These are phyloP conservation scores for Dolichallabes microphthalmus DNA, from an alignment of 2,113 vertebrate genomes.

Conservation along the genomic window DNA sequence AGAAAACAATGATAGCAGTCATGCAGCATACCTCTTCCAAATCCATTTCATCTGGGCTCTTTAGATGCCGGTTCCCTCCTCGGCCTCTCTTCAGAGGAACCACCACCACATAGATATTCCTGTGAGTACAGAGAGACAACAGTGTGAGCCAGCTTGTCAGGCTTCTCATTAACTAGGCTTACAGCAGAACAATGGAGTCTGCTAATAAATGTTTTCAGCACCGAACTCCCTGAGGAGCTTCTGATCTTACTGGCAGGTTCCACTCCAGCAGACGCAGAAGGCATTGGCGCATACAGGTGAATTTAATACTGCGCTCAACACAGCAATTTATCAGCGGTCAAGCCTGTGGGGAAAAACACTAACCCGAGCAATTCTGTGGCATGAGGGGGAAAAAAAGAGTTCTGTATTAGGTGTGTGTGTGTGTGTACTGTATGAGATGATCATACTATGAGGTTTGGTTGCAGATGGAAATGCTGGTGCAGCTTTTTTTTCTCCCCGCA, in stretches of 20 bases:
- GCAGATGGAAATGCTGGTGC: constrained; percentile 8
- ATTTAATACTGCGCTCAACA: constrained; percentile 27
- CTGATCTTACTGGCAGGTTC: constrained; percentile 26
- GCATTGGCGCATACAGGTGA: constrained; percentile 21
- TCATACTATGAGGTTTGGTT: background rate
- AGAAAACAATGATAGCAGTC: constrained; percentile 40
- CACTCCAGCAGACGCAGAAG: background rate
- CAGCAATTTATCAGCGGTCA: constrained; percentile 27
- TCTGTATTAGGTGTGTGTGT: constrained; percentile 1
- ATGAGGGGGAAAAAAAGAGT: background rate
- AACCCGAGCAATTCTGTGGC: background rate
- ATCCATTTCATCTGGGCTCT: constrained; percentile 96
- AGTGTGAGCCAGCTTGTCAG: constrained; percentile 17
- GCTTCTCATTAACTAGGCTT: constrained; percentile 32
- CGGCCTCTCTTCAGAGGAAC: constrained; percentile 87
- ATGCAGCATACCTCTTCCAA: constrained; percentile 85
- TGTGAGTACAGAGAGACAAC: constrained; percentile 57
- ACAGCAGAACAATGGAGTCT: constrained; percentile 2
- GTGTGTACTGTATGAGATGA: constrained; percentile 1
- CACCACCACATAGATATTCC: constrained; percentile 93
- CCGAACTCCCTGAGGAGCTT: constrained; percentile 19
- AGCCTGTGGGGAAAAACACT: background rate
- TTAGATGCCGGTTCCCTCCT: constrained; percentile 80
- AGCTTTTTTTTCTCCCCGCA: background rate
- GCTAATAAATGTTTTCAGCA: constrained; percentile 44